phyloP scores from a whole-genome alignment of 2,113 vertebrate genomes.

The Passerina amoena region DNA sequence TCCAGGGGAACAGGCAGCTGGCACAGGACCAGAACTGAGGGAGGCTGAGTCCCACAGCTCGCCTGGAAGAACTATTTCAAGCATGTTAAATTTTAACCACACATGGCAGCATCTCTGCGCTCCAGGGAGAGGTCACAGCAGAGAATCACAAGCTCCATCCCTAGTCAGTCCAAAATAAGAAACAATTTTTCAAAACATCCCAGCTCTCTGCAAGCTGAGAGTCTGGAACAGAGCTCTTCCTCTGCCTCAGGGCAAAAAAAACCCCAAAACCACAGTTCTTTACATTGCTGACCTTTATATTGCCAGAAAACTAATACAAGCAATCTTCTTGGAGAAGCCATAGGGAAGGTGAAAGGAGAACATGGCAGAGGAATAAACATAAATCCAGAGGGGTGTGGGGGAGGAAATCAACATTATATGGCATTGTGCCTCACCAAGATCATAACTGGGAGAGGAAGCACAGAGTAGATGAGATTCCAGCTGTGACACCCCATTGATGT shows the following conservation, averaged over 20 bases:
- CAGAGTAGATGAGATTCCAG: not conserved
- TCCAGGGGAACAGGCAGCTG: not conserved
- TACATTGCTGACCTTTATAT: not conserved
- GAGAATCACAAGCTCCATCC: slow-evolving; percentile 14
- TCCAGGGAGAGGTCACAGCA: slow-evolving; percentile 12
- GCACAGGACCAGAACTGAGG: not conserved
- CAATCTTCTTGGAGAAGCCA: not conserved
- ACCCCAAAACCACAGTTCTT: not conserved
- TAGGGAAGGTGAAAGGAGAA: not conserved
- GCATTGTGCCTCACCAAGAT: not conserved
- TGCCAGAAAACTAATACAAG: not conserved
- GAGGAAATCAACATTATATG: not conserved
- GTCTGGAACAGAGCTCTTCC: not conserved
- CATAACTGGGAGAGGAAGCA: not conserved
- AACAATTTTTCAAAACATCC: slow-evolving; percentile 27
- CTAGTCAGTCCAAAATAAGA: slow-evolving; percentile 40
- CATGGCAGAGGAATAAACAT: not conserved
- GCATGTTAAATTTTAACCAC: slow-evolving; percentile 37
- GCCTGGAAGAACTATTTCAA: slow-evolving; percentile 31
- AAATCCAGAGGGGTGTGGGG: not conserved
- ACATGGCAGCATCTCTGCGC: not conserved
- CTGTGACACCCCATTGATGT: rapidly evolving
- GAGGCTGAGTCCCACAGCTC: not conserved
- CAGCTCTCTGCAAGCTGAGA: not conserved
- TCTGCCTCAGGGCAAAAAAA: not conserved